A percentile compares a stretch with the other conserved stretches of the same genome.
Conservation (phyloP, 2,888 invertebrate species). For the Didymodactylos carnosus region DNA sequence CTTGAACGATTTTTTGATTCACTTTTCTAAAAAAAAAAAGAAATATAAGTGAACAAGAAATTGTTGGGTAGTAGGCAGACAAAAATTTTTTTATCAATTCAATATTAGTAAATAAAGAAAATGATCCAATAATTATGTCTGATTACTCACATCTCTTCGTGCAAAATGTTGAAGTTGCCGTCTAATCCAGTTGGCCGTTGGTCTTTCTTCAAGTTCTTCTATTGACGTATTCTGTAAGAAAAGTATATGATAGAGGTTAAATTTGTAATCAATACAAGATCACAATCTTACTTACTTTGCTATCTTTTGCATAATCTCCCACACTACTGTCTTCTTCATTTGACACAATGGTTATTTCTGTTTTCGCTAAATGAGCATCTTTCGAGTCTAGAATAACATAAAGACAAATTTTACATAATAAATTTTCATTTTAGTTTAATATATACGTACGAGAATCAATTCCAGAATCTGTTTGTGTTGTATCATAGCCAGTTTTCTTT, state of each 20-base stretch:
- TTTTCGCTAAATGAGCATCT: too few species aligned
- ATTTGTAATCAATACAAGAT: too few species aligned
- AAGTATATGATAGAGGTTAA: background rate
- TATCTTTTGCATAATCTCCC: background rate
- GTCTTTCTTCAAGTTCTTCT: background rate
- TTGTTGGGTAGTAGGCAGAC: too few species aligned
- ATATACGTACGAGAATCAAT: background rate
- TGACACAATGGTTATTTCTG: too few species aligned
- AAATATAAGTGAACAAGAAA: too few species aligned
- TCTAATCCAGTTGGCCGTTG: background rate
- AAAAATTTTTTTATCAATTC: too few species aligned
- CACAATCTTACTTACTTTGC: background rate
- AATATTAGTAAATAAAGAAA: too few species aligned
- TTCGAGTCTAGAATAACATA: too few species aligned
- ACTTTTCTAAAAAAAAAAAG: background rate
- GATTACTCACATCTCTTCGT: background rate
- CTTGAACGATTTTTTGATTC: background rate
- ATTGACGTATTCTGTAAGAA: background rate
- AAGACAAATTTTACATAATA: too few species aligned
- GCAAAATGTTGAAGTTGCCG: background rate
- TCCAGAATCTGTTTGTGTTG: background rate
- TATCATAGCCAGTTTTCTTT: background rate
- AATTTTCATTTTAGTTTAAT: too few species aligned
- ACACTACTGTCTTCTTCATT: background rate
- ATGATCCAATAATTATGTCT: too few species aligned